Evolutionary conservation across 2,113 vertebrate species (phyloP), one percentile per base, ranked within the genome.

Genomic region (Uria lomvia): DNA sequence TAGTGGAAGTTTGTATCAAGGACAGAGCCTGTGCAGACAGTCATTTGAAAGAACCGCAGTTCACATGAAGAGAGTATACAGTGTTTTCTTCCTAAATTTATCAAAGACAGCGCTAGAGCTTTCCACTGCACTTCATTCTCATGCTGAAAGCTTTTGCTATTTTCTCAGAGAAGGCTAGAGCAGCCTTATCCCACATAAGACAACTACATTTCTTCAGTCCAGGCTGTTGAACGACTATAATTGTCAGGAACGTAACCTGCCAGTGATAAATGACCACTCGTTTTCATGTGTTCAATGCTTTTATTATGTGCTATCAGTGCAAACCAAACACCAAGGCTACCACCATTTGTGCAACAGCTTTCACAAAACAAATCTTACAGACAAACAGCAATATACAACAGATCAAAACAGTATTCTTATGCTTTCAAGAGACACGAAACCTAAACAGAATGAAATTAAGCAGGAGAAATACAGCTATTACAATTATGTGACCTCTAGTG

Each of bases 291-390:
- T 98, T 97, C 90, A 96, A 97, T 98, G 97, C 97, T 95, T 98
- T 98, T 98, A 98, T 98, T 98, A 93, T n/a, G 94, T 98, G 95
- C 90, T 66, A 52, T 92, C 58, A 92, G 96, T 98, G 98, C 96
- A 97, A 97, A 65, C 72, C 47, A 55, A 86, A 96, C 89, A 98
- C 91, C 94, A 98, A 77, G 75, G 76, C 91, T 94, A 94, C 94
- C 90, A 95, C 96, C 92, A 1, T 29, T 74, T 45, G 96, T 97
- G 96, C 88, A 89, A 92, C 91, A 89, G 73, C 86, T 92, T 96
- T 84, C 82, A 84, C 65, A 92, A 95, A 94, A 94, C 60, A 73
- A 75, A 75, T 80, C 60, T 91, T 89, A 92, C 73, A 92, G 80
- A 58, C 30, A n/a, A n/a, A 90, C 27, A 79, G 68, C 26, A 52